phyloP scores from a whole-genome alignment of 2,888 invertebrate genomes.

The Zaprionus obscuricornis region DNA sequence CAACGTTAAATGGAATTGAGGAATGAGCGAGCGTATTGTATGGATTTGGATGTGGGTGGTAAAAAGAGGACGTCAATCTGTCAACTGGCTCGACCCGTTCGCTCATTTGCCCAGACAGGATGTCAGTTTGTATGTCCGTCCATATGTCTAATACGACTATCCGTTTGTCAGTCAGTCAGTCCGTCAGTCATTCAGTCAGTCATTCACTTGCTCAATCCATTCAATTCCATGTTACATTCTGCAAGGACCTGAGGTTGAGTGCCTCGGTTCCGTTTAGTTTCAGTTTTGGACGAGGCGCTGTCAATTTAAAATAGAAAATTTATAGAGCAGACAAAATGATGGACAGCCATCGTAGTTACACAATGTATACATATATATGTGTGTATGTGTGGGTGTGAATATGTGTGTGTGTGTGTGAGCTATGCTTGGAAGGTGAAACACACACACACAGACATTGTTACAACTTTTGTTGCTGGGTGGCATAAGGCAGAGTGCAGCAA shows the following conservation, averaged over 20 bases:
- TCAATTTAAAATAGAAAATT: constrained; percentile 83
- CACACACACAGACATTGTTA: constrained; percentile 48
- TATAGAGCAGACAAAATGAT: constrained; percentile 82
- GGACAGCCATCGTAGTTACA: constrained; percentile 79
- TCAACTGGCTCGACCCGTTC: constrained; percentile 23
- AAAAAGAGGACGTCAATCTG: constrained; percentile 72
- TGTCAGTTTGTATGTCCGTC: constrained; percentile 11
- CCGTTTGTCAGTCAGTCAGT: constrained; percentile 42
- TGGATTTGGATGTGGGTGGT: constrained; percentile 36
- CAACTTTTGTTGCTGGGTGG: constrained; percentile 35
- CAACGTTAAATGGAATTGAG: constrained; percentile 46
- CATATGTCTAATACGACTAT: too few relatives aligned
- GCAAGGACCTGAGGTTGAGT: constrained; percentile 62
- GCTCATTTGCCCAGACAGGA: not conserved
- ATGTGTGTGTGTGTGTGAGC: constrained; percentile 7
- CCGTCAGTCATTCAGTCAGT: not conserved
- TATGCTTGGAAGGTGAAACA: constrained; percentile 29
- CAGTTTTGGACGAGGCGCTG: constrained; percentile 80
- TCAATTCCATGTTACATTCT: constrained; percentile 42
- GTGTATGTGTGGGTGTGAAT: constrained; percentile 17
- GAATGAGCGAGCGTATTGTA: constrained; percentile 18
- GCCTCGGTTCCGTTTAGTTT: constrained; percentile 74
- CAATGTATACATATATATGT: constrained; percentile 34
- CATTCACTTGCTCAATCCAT: constrained; percentile 58
- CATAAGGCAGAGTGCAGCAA: constrained; percentile 25